Conservation (phyloP, 2,888 invertebrate genomes). For the Acrocyrtus sp. region DNA sequence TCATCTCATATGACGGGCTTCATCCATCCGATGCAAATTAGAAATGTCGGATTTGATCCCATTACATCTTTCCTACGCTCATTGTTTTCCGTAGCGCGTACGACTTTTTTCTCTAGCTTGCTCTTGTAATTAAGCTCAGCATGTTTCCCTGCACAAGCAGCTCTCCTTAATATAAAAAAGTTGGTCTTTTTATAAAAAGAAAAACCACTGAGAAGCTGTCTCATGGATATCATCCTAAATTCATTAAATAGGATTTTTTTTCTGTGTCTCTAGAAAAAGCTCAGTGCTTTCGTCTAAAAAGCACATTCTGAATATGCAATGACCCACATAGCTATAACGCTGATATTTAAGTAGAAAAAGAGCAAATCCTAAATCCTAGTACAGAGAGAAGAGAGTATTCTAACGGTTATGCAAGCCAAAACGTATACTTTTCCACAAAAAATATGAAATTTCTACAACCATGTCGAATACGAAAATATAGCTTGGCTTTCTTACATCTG, state of each 20-base stretch:
- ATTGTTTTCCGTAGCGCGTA: too few relatives aligned
- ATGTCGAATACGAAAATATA: slow-evolving; percentile 26
- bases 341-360: too few relatives aligned
- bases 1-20: not conserved
- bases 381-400: not conserved
- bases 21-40: not conserved
- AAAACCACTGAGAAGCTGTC: slow-evolving; percentile 13
- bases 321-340: slow-evolving; percentile 5
- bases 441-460: slow-evolving; percentile 23
- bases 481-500: not conserved
- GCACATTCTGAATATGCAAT: not conserved
- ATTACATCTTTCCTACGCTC: slow-evolving; percentile 4
- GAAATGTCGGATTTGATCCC: slow-evolving; percentile 24
- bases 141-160: not conserved
- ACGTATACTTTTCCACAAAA: slow-evolving; percentile 1
- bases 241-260: slow-evolving; percentile 15
- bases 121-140: slow-evolving; percentile 22
- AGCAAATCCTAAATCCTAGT: not conserved
- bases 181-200: not conserved
- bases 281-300: slow-evolving; percentile 3
- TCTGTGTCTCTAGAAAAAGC: not conserved
- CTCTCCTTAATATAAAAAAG: not conserved
- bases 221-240: slow-evolving; percentile 37
- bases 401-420: slow-evolving; percentile 30
- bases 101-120: not conserved